phyloP scores from a whole-genome alignment of 2,113 vertebrate species.

The Climacteris rufus region DNA sequence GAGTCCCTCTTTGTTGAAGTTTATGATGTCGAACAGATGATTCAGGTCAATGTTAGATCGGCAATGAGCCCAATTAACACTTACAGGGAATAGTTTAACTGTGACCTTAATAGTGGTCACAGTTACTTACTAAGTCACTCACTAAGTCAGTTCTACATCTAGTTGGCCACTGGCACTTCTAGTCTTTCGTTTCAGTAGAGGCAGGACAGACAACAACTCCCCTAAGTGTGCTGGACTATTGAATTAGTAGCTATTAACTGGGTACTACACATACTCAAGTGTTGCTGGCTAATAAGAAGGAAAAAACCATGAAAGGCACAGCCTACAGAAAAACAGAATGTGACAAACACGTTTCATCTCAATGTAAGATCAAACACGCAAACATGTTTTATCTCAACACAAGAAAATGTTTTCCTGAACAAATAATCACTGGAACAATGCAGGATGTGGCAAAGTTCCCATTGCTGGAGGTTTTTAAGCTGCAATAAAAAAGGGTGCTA shows the following conservation, averaged over 20 bases:
- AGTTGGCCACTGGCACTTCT: not conserved
- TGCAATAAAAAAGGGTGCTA: not conserved
- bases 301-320: not conserved
- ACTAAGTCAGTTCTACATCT: not conserved
- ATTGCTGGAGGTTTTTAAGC: not conserved
- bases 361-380: not conserved
- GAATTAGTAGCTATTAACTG: not conserved
- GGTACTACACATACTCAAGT: not conserved
- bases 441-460: not conserved
- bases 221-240: not conserved
- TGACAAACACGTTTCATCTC: not conserved
- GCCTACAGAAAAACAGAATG: not conserved
- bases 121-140: too few relatives aligned
- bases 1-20: not conserved
- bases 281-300: not conserved
- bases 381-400: not conserved
- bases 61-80: not conserved
- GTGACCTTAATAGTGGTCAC: too few relatives aligned
- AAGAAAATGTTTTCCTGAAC: not conserved
- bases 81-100: too few relatives aligned
- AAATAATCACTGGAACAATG: not conserved
- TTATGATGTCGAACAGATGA: not conserved
- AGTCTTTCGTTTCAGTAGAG: not conserved
- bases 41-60: not conserved
- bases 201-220: not conserved